Base-by-base conservation (phyloP, 1,140 invertebrate genomes). In the Dreissena rostriformis region DNA sequence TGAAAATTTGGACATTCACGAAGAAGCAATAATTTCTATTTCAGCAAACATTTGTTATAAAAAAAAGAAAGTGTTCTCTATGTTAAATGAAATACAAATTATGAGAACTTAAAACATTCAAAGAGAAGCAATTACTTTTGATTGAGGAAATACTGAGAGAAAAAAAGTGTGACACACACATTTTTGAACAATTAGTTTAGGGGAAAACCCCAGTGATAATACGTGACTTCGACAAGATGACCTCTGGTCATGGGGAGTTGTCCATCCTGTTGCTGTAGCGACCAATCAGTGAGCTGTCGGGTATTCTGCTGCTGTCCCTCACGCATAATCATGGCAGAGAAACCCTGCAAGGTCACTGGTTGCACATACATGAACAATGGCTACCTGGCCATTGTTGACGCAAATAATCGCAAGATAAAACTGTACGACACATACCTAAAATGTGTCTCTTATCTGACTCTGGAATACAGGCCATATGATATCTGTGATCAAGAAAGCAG, bases 371-470 rank as follows among this genome's bases (percentile, higher is more conserved):
- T 82, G 72, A 51, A 72, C 0, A 82, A 72, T 68, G 80, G 80
- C 28, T 73, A 67, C 68, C 80, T 82, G 55, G 80, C 75, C 71
- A 82, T 68, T 75, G 63, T 75, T 12, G 80, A 82, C 49, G 49
- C 63, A 28, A 82, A 75, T 49, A 82, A 82, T 24, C 61, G 22
- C 39, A 24, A 51, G 53, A 39, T 82, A 26, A 82, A 82, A 65
- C 63, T 82, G 11, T 82, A 75, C 49, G 72, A 82, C 57, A 14
- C 28, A 15, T 24, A 75, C 65, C 57, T 82, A 17, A 82, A 82
- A 28, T 82, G 80, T 51, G 65, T 71, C 24, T 82, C 80, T n/a
- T 65, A 74, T 57, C 14, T 82, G 26, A 22, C 52, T 19, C n/a
- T 75, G 1, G 63, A 68, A 14, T 29, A 67, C 51, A 19, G 80